These are phyloP conservation scores for Macrostomum lignano DNA, from an alignment of 1,140 invertebrate genomes.

Conservation along the genomic window DNA sequence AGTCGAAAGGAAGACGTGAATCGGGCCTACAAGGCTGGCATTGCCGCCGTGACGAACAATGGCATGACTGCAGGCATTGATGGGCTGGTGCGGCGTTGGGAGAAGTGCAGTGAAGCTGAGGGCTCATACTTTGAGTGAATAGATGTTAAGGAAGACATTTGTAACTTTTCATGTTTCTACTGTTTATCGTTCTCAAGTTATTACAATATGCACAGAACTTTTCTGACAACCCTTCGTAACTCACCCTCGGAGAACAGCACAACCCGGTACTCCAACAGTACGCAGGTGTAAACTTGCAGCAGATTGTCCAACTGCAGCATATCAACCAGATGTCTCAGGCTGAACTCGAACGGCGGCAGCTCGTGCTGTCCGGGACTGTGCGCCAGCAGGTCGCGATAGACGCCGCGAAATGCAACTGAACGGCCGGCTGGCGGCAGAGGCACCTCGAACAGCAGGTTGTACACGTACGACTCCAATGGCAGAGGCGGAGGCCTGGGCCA, in stretches of 20 bases:
- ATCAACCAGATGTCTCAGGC: conserved; percentile 52
- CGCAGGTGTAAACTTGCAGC: conserved; percentile 69
- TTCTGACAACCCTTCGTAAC: background rate
- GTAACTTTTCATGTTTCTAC: too few relatives aligned
- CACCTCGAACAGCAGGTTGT: conserved; percentile 74
- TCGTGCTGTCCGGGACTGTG: conserved; percentile 31
- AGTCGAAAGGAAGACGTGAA: too few relatives aligned
- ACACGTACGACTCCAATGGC: conserved; percentile 59
- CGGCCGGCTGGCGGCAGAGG: conserved; percentile 55
- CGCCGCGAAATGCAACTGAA: conserved; percentile 12
- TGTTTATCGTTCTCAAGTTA: too few relatives aligned
- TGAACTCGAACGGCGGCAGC: conserved; percentile 70
- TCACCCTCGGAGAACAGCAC: conserved; percentile 60
- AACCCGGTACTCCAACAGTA: conserved; percentile 81
- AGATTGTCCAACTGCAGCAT: conserved; percentile 60
- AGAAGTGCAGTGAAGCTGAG: too few relatives aligned
- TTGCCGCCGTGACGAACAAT: too few relatives aligned
- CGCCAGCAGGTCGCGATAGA: background rate
- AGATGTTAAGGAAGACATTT: too few relatives aligned
- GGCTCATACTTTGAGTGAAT: too few relatives aligned
- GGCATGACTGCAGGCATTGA: too few relatives aligned
- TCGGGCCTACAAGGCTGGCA: too few relatives aligned
- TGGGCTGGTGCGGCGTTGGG: too few relatives aligned
- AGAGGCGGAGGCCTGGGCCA: conserved; percentile 13
- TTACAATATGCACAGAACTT: conserved; percentile 7